Conservation (phyloP, 2,888 invertebrate genomes). For the Neocrepidodera transversa region DNA sequence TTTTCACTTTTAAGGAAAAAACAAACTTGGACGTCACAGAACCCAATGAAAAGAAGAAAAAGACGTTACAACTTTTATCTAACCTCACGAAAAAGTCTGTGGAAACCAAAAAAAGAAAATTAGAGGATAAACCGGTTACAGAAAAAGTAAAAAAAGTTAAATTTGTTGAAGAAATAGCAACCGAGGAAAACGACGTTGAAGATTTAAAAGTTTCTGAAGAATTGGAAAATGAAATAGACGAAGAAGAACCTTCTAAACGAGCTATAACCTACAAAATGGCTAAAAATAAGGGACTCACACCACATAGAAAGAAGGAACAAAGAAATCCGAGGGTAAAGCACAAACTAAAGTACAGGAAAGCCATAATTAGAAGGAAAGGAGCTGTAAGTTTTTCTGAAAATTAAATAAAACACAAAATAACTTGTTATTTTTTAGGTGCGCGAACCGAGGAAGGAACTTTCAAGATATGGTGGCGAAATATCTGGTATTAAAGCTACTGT, state of each 20-base stretch:
- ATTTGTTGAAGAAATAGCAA: conserved; percentile 29
- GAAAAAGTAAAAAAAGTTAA: conserved; percentile 42
- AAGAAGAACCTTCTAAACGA: conserved; percentile 67
- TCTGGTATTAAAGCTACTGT: conserved; percentile 93
- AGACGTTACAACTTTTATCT: conserved; percentile 54
- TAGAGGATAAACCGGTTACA: conserved; percentile 3
- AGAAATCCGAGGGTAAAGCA: conserved; percentile 96
- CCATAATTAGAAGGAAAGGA: conserved; percentile 90
- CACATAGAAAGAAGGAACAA: conserved; percentile 88
- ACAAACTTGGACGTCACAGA: no score
- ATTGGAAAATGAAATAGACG: conserved; percentile 30
- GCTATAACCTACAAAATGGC: conserved; percentile 92
- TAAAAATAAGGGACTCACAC: conserved; percentile 94
- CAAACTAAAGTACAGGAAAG: conserved; percentile 90
- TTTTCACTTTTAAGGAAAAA: no score
- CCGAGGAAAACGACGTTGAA: conserved; percentile 19
- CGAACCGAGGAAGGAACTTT: conserved; percentile 79
- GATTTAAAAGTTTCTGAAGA: conserved; percentile 24
- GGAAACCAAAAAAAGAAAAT: conserved; percentile 28
- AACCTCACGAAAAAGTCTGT: conserved; percentile 28
- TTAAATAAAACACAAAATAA: background rate
- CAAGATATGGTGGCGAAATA: conserved; percentile 88
- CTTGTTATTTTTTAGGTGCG: conserved; percentile 66
- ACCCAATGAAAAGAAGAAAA: conserved; percentile 57
- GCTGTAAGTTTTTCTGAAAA: conserved; percentile 67